These are phyloP conservation scores for Shargacucullia verbasci DNA, from an alignment of 2,888 invertebrate genomes.

Conservation along the genomic window DNA sequence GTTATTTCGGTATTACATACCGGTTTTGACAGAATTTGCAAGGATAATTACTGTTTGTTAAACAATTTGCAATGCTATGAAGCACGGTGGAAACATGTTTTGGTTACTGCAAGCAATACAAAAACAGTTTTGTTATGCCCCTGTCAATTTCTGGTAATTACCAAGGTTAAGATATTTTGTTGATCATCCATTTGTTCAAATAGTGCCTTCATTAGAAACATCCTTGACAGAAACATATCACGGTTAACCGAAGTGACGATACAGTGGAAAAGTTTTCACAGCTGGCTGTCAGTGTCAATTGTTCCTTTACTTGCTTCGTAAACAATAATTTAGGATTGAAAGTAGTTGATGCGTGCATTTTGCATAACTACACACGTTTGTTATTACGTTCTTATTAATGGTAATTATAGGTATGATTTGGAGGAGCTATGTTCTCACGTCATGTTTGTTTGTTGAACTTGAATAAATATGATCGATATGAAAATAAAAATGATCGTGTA, in stretches of 20 bases:
- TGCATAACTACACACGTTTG: conserved; percentile 14
- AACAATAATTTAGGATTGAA: conserved; percentile 39
- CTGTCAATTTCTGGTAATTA: conserved; percentile 12
- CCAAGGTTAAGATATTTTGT: conserved; percentile 17
- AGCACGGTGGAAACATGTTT: conserved; percentile 8
- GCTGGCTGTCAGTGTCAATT: conserved; percentile 13
- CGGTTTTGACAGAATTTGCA: too few relatives aligned
- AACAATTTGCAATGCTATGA: background rate
- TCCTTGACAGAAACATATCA: conserved; percentile 8
- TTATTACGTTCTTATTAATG: conserved; percentile 1
- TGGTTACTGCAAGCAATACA: conserved; percentile 1
- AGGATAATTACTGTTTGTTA: too few relatives aligned
- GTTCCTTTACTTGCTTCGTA: conserved; percentile 11
- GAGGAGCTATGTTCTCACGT: conserved; percentile 19
- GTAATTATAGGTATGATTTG: conserved; percentile 26
- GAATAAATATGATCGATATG: conserved; percentile 13
- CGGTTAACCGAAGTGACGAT: conserved; percentile 6
- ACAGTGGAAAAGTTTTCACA: conserved; percentile 18
- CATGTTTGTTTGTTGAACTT: conserved; percentile 4
- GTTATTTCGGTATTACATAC: too few relatives aligned
- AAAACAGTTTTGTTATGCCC: conserved; percentile 13
- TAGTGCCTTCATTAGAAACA: conserved; percentile 8
- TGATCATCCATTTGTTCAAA: conserved; percentile 39
- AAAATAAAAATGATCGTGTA: too few relatives aligned
- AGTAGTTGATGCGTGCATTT: conserved; percentile 42